A percentile compares a stretch with the other conserved stretches of the same genome.
phyloP scores from a whole-genome alignment of 2,113 vertebrate species.

The Dicerorhinus sumatrensis region DNA sequence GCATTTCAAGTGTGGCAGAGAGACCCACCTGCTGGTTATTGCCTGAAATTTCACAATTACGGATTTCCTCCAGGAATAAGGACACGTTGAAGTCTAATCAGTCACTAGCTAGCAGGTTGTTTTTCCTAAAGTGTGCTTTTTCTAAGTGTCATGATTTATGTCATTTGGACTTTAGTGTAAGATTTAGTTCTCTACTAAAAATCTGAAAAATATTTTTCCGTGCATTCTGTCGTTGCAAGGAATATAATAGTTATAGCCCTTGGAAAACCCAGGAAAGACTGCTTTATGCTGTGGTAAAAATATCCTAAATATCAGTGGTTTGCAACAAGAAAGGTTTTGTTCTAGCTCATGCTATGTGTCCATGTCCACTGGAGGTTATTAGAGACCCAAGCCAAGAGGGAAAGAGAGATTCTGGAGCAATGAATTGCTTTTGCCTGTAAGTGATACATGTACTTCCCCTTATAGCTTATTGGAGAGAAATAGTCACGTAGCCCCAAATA shows the following conservation, averaged over 20 bases:
- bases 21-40: slow-evolving; percentile 7
- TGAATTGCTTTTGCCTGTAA: background rate
- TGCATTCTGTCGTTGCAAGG: background rate
- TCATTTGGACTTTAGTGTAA: background rate
- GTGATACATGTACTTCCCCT: background rate
- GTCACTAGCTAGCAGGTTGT: background rate
- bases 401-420: background rate
- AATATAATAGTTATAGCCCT: background rate
- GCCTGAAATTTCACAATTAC: background rate
- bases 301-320: background rate
- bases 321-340: background rate
- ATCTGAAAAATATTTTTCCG: background rate
- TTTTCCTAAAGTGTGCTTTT: background rate
- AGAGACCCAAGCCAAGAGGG: background rate
- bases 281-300: background rate
- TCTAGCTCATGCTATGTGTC: background rate
- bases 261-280: background rate
- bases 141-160: background rate
- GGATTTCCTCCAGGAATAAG: background rate
- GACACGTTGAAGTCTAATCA: background rate
- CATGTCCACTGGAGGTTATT: background rate
- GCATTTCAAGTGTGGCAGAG: background rate
- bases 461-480: background rate
- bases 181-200: slow-evolving; percentile 8
- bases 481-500: background rate